These are phyloP conservation scores for Notamacropus eugenii DNA, from an alignment of 2,797 vertebrate genomes.

Conservation along the genomic window DNA sequence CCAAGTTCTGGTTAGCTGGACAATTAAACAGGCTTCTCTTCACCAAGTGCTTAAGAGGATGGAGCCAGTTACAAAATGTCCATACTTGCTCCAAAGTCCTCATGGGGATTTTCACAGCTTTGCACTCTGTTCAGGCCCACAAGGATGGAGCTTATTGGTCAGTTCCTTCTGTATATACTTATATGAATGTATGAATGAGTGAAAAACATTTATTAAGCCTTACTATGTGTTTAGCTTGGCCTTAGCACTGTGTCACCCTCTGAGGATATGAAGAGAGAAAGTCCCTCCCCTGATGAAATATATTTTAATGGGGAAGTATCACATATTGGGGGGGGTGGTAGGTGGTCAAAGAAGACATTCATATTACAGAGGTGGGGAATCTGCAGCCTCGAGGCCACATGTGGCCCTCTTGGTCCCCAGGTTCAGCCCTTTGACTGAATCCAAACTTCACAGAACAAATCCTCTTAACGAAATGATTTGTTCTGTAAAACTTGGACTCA, in stretches of 20 bases:
- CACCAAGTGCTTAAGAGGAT: background rate
- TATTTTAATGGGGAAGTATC: background rate
- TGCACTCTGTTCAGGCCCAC: no score
- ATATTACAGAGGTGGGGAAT: no score
- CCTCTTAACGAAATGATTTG: no score
- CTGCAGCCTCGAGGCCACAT: no score
- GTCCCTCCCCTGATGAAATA: background rate
- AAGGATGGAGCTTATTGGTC: background rate
- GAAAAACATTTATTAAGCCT: background rate
- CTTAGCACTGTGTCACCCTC: background rate
- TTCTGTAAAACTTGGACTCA: no score
- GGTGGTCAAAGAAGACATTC: background rate
- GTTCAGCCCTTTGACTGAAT: no score
- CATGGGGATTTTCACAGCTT: no score
- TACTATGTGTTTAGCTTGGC: background rate
- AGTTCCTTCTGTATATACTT: background rate
- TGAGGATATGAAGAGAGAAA: background rate
- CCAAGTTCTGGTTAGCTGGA: background rate
- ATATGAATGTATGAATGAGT: background rate
- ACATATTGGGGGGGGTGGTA: background rate
- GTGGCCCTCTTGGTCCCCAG: no score
- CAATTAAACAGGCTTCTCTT: background rate
- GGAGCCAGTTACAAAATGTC: background rate
- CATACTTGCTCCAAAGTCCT: background rate
- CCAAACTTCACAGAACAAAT: no score